Base-by-base conservation (phyloP, 23 tunicate genomes). In the Corella eumyota region DNA sequence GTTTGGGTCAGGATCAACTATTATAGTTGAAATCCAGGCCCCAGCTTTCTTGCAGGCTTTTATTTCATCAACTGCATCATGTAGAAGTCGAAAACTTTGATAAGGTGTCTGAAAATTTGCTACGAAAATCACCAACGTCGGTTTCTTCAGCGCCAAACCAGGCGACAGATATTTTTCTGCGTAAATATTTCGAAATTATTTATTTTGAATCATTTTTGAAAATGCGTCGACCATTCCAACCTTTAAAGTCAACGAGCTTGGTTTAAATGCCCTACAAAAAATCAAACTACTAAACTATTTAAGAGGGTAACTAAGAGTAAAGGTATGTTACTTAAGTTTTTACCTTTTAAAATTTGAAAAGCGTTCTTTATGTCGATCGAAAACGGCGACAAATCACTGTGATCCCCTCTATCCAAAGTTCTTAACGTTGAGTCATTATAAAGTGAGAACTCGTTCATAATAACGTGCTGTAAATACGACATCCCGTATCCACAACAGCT, bases 81-180 rank as follows among this genome's bases (percentile, higher is more conserved):
- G 59, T 2, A 76, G 58, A 23, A 85, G 47, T 23, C 78, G 73
- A 37, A 70, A 85, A 38, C 84, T 76, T 22, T 68, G 35, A 64
- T 69, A 76, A 20, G 74, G 78, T 27, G 95, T 25, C 50, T 76
- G 78, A 47, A 85, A 85, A 61, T 76, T 85, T 6, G 67, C 67
- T 1, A 85, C 68, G 26, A 69, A 58, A 33, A 85, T 30, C 1
- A 85, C n/a, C 0, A 85, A 32, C 34, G 75, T 85, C 29, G 95
- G 95, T 56, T 85, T 85, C 44, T 34, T 36, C 54, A 46, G 48
- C 38, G 79, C 78, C 20, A 67, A 6, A 2, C 67, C 72, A 0
- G 27, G 58, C 9, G 30, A 30, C 58, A 85, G 53, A 46, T 69
- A 85, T 60, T 48, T 68, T 25, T 38, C 91, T 81, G 36, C 4